These are phyloP conservation scores for Menidia menidia DNA, from an alignment of 2,797 vertebrate genomes.

Conservation along the genomic window DNA sequence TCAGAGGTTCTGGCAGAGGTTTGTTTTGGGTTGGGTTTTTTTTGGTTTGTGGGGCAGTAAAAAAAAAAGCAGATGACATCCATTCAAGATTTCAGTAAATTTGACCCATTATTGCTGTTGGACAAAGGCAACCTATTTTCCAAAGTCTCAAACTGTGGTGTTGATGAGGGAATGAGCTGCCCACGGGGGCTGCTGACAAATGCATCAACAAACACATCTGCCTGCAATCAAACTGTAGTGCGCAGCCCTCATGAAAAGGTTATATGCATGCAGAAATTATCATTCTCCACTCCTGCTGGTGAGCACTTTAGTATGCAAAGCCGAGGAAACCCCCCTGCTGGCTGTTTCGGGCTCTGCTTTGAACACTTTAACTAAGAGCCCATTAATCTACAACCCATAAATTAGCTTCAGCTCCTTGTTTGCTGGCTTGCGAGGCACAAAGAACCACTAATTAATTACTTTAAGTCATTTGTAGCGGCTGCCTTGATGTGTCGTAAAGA, in stretches of 20 bases:
- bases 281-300: constrained; percentile 11
- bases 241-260: neutral
- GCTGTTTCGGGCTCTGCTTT: neutral
- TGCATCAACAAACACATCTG: neutral
- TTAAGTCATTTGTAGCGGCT: neutral
- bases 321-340: constrained; percentile 5
- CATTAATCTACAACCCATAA: neutral
- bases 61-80: too few relatives aligned
- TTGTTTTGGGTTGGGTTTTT: too few relatives aligned
- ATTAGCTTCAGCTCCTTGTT: neutral
- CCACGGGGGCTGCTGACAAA: constrained; percentile 5
- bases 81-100: neutral
- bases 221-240: constrained; percentile 3
- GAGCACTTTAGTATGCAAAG: constrained; percentile 7
- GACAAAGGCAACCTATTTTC: neutral
- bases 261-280: neutral
- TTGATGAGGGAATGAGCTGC: neutral
- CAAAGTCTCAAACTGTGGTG: neutral
- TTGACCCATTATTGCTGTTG: neutral
- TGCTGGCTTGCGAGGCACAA: neutral
- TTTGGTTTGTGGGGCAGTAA: neutral
- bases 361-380: constrained; percentile 4
- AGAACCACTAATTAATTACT: neutral
- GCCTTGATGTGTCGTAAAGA: neutral
- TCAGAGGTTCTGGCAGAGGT: neutral